Conservation (phyloP, 2,888 invertebrate genomes). For the Antitype chi region DNA sequence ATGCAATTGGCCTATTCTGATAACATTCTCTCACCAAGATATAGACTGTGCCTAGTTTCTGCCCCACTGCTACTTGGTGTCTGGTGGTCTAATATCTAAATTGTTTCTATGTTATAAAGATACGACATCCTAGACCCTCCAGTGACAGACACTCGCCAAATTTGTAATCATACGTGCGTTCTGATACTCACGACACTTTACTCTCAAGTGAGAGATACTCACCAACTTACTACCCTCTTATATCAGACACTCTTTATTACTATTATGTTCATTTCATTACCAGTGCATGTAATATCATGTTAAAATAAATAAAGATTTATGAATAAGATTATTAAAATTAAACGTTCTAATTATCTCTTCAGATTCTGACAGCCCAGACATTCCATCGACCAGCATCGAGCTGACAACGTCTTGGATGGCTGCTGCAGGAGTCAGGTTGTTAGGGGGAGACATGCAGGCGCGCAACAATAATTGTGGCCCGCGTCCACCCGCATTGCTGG, state of each 20-base stretch:
- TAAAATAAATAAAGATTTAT: no score
- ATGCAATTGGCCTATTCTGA: background rate
- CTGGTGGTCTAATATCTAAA: background rate
- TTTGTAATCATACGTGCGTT: background rate
- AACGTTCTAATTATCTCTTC: slow-evolving; percentile 2
- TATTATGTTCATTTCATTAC: no score
- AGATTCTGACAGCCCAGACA: slow-evolving; percentile 74
- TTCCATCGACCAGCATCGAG: slow-evolving; percentile 71
- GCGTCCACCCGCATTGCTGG: slow-evolving; percentile 70
- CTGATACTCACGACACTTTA: background rate
- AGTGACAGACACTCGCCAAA: background rate
- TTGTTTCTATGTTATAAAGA: background rate
- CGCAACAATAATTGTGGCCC: slow-evolving; percentile 61
- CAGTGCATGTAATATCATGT: no score
- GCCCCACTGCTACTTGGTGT: background rate
- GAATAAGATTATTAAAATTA: background rate
- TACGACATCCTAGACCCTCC: background rate
- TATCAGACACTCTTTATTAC: background rate
- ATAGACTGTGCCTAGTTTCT: background rate
- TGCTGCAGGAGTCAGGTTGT: slow-evolving; percentile 76
- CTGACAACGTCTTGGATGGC: slow-evolving; percentile 78
- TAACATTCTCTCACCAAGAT: background rate
- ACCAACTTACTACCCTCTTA: background rate
- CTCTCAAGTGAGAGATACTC: background rate
- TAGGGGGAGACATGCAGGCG: slow-evolving; percentile 67